Evolutionary conservation across 1,140 invertebrate genomes (phyloP), one percentile per base, ranked within the genome.

Genomic region (Nephila pilipes): DNA sequence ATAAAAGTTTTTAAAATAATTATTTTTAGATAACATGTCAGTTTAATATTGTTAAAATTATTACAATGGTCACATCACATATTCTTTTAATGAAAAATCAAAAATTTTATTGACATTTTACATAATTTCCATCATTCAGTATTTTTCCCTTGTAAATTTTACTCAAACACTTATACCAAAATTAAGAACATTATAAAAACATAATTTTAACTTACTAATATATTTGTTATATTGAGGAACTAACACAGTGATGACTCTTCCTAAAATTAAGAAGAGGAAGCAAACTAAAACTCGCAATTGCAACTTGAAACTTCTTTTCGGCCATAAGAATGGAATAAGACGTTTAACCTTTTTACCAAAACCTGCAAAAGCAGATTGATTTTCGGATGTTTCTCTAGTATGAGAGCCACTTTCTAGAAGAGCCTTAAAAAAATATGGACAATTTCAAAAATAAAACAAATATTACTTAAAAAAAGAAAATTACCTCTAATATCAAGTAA

Each of bases 301-400:
- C 10, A 99, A 96, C 1, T 96, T 94, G 4, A 96, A 83, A 95
- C 97, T 97, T 93, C 97, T 98, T 94, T 97, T 97, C 0, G 99
- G 99, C 99, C 99, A 99, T n/a, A 99, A 96, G 95, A 99, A 99
- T 2, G 98, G 98, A 81, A 97, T 95, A 36, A 99, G 96, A 0
- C 96, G 97, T 94, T 97, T 97, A 12, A 98, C 95, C 95, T 99
- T 99, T 94, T 97, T 96, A 96, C 97, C 97, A 1, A 96, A 90
- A 55, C 94, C 94, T 29, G 80, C 54, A 93, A 94, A 94, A 38
- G 94, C 79, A 10, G 94, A 94, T 29, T 16, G 46, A 79, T 92
- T 93, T 55, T 83, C 79, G 29, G 79, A 29, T 22, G 58, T 29
- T 29, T 80, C 63, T 14, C 22, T 12, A 20, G 46, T 22, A 54